Conservation (phyloP, 2,888 invertebrate genomes). For the Biston betularia region DNA sequence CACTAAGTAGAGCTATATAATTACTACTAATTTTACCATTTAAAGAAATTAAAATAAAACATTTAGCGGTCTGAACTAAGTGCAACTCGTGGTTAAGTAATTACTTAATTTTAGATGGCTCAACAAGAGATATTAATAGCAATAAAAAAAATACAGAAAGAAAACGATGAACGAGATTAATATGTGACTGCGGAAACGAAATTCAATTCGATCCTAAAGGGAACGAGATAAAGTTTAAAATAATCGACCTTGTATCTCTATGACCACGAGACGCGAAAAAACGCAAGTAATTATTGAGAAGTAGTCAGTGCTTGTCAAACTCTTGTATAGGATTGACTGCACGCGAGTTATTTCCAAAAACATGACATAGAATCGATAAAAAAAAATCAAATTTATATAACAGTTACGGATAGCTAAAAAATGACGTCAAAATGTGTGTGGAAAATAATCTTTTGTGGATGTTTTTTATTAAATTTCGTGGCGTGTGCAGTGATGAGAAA, state of each 20-base stretch:
- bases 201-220: background rate
- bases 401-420: background rate
- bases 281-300: background rate
- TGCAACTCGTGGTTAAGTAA: background rate
- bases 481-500: conserved; percentile 52
- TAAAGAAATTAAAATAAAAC: too few relatives aligned
- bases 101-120: background rate
- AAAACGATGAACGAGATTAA: background rate
- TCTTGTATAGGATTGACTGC: conserved; percentile 22
- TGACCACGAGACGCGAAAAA: conserved; percentile 6
- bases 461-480: conserved; percentile 42
- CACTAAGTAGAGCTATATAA: too few relatives aligned
- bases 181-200: background rate
- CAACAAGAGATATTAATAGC: background rate
- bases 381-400: background rate
- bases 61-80: background rate
- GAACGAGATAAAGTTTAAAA: conserved; percentile 10
- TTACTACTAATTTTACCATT: too few relatives aligned
- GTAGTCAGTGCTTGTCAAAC: conserved; percentile 20
- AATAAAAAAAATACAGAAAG: background rate
- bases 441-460: conserved; percentile 41
- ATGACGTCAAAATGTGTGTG: conserved; percentile 37
- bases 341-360: conserved; percentile 2
- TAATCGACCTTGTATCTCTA: conserved; percentile 6
- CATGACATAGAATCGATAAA: conserved; percentile 18